These are phyloP conservation scores for Xylota sylvarum DNA, from an alignment of 2,888 invertebrate genomes.

Conservation along the genomic window DNA sequence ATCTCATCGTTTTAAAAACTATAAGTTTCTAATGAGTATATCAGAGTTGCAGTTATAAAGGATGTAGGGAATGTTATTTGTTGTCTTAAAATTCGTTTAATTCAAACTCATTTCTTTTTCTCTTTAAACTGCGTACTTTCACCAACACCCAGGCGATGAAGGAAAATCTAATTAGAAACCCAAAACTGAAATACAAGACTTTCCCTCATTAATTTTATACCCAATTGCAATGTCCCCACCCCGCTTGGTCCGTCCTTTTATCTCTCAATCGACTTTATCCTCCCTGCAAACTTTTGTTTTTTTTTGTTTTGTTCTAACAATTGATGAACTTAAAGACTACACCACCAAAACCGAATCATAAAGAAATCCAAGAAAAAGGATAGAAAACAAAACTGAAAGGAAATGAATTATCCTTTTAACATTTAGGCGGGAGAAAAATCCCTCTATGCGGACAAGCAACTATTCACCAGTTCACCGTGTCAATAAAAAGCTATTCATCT, in stretches of 20 bases:
- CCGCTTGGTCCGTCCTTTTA: slow-evolving; percentile 15
- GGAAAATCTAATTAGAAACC: slow-evolving; percentile 29
- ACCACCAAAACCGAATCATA: slow-evolving; percentile 23
- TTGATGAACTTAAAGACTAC: slow-evolving; percentile 31
- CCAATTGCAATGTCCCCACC: not conserved
- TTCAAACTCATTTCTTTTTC: too few relatives aligned
- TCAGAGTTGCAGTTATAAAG: too few relatives aligned
- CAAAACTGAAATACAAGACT: slow-evolving; percentile 11
- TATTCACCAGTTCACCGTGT: slow-evolving; percentile 71
- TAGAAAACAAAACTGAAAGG: slow-evolving; percentile 11
- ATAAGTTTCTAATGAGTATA: too few relatives aligned
- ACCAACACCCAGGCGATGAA: not conserved
- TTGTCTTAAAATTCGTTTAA: too few relatives aligned
- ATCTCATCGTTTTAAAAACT: too few relatives aligned
- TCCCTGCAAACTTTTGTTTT: slow-evolving; percentile 1
- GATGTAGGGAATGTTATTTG: too few relatives aligned
- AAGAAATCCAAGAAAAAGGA: slow-evolving; percentile 19
- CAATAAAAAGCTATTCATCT: slow-evolving; percentile 67
- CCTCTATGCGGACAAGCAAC: slow-evolving; percentile 33
- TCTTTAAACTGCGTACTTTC: not conserved
- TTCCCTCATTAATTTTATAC: slow-evolving; percentile 17
- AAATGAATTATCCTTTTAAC: slow-evolving; percentile 42
- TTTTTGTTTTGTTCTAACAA: slow-evolving; percentile 19
- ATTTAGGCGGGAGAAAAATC: slow-evolving; percentile 60
- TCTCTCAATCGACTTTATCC: slow-evolving; percentile 32